Evolutionary conservation across 2,888 invertebrate genomes (phyloP).

Genomic region (Sphecodes monilicornis): DNA sequence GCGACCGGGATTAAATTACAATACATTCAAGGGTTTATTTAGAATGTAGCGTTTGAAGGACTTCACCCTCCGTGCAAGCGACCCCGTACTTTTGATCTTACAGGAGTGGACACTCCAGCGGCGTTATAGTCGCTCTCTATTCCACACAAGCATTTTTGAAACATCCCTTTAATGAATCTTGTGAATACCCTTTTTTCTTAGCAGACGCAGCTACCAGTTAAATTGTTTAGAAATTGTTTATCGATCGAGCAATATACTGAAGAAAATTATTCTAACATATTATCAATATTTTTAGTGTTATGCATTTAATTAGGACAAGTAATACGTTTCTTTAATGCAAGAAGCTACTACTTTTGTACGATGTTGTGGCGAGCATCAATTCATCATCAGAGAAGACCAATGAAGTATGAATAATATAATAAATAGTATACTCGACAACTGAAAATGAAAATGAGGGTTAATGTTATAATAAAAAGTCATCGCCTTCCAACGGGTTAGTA

Average conservation of each 20-base stretch:
- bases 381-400: too few relatives aligned
- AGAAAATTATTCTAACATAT: too few relatives aligned
- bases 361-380: too few relatives aligned
- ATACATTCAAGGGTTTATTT: conserved; percentile 27
- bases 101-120: neutral
- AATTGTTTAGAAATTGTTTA: neutral
- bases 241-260: too few relatives aligned
- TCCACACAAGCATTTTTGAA: neutral
- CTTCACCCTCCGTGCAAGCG: neutral
- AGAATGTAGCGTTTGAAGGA: neutral
- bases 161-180: neutral
- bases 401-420: too few relatives aligned
- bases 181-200: neutral
- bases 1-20: conserved; percentile 25
- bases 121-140: neutral
- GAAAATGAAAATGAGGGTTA: neutral
- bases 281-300: too few relatives aligned
- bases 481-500: neutral
- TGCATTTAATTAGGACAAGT: too few relatives aligned
- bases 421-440: neutral
- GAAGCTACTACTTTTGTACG: too few relatives aligned
- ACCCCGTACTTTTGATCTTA: neutral
- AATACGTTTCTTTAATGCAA: too few relatives aligned
- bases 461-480: neutral
- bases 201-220: neutral